These are phyloP conservation scores for Sesamia inferens DNA, from an alignment of 2,888 invertebrate genomes.

Conservation along the genomic window DNA sequence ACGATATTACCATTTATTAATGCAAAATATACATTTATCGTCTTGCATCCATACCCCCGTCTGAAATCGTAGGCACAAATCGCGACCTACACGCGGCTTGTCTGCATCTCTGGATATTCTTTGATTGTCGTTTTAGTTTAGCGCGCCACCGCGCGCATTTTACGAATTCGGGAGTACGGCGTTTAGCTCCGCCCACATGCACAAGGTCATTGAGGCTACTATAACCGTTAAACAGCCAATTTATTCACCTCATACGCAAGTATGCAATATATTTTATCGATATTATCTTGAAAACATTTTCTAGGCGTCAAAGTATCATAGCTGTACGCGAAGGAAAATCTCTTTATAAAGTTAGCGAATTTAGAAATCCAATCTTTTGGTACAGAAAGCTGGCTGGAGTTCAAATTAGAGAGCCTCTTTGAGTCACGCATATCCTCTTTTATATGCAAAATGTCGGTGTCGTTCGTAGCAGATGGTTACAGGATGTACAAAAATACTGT, in stretches of 20 bases:
- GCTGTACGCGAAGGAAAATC: constrained; percentile 21
- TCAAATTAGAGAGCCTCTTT: constrained; percentile 56
- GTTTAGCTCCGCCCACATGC: no score
- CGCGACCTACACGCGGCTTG: no score
- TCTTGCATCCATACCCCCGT: no score
- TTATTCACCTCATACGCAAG: constrained; percentile 53
- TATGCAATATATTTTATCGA: constrained; percentile 34
- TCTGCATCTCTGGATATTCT: no score
- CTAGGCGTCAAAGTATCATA: constrained; percentile 31
- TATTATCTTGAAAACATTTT: constrained; percentile 40
- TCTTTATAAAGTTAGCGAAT: constrained; percentile 45
- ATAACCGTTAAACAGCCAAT: constrained; percentile 50
- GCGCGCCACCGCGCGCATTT: no score
- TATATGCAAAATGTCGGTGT: constrained; percentile 44
- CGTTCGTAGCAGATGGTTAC: constrained; percentile 50
- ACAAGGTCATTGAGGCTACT: no score
- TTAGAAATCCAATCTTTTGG: constrained; percentile 49
- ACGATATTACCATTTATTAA: no score
- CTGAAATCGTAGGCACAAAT: no score
- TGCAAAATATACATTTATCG: no score
- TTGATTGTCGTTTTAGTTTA: no score
- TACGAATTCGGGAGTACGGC: no score
- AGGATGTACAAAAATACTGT: constrained; percentile 41
- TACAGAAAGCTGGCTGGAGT: constrained; percentile 47
- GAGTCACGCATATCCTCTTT: constrained; percentile 57